These are phyloP conservation scores for Xenus cinereus DNA, from an alignment of 2,113 vertebrate genomes.

Conservation along the genomic window DNA sequence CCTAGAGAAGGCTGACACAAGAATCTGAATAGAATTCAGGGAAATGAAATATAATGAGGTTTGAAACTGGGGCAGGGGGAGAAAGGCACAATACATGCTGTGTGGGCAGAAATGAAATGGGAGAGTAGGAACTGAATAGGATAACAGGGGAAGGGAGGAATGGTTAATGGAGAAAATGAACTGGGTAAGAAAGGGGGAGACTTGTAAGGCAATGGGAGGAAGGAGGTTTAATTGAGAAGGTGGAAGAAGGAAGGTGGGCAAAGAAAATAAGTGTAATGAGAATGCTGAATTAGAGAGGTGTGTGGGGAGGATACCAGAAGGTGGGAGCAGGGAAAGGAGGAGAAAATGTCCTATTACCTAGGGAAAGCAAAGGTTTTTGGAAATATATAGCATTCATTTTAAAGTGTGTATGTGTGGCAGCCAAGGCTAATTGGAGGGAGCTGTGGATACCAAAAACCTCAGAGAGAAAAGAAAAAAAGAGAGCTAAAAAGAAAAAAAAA, in stretches of 20 bases:
- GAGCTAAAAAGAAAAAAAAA: not conserved
- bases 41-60: constrained; percentile 11
- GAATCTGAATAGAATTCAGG: not conserved
- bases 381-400: not conserved
- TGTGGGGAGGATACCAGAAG: not conserved
- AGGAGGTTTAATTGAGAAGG: not conserved
- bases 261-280: not conserved
- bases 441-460: not conserved
- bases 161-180: constrained; percentile 14
- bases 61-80: not conserved
- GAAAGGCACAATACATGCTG: not conserved
- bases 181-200: not conserved
- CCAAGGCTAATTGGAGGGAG: not conserved
- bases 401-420: not conserved
- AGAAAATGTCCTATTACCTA: not conserved
- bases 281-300: not conserved
- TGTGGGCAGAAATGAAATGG: constrained; percentile 29
- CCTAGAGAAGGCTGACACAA: not conserved
- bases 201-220: not conserved
- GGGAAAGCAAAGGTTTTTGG: not conserved
- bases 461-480: not conserved
- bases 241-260: not conserved
- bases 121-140: not conserved
- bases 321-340: not conserved
- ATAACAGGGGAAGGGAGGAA: constrained; percentile 18